Percentiles rank a stretch among this genome's conserved stretches.
Evolutionary conservation across 2,113 vertebrate species (phyloP).

Genomic region (Lophius piscatorius): DNA sequence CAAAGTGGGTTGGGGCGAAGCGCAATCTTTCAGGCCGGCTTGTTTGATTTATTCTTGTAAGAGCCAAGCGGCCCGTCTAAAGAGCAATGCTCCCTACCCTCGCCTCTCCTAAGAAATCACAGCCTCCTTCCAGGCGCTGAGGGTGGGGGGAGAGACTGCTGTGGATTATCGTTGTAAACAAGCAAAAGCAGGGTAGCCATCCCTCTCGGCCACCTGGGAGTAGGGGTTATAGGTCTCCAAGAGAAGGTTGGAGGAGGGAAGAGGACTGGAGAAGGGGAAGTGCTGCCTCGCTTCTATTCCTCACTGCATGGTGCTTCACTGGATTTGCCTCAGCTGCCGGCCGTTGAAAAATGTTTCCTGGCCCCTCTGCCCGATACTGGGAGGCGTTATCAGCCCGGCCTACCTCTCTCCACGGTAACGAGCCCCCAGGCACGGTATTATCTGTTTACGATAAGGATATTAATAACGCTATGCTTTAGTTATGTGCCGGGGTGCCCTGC

Average conservation of each 20-base stretch:
- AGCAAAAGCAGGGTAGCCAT: constrained; percentile 32
- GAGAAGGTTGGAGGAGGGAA: constrained; percentile 40
- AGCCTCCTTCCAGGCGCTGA: constrained; percentile 22
- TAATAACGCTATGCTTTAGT: constrained; percentile 75
- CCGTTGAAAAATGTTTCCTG: constrained; percentile 66
- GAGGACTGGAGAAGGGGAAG: constrained; percentile 43
- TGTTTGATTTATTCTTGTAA: constrained; percentile 65
- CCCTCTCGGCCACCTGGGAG: constrained; percentile 50
- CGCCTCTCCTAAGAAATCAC: constrained; percentile 31
- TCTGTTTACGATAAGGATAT: constrained; percentile 81
- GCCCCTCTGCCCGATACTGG: constrained; percentile 55
- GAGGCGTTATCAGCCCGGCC: constrained; percentile 65
- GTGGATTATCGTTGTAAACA: constrained; percentile 45
- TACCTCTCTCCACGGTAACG: constrained; percentile 63
- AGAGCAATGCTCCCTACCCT: constrained; percentile 25
- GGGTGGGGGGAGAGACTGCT: constrained; percentile 5
- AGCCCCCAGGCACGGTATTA: constrained; percentile 74
- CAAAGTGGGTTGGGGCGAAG: constrained; percentile 38
- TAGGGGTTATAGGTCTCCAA: constrained; percentile 12
- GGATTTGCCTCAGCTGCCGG: constrained; percentile 34
- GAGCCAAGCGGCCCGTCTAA: constrained; percentile 51
- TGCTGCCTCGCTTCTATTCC: constrained; percentile 34
- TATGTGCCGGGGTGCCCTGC: constrained; percentile 54
- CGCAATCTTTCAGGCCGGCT: constrained; percentile 46
- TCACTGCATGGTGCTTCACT: constrained; percentile 6